A percentile compares a stretch with the other conserved stretches of the same genome.
Evolutionary conservation across 2,113 vertebrate genomes (phyloP).

Genomic region (Meles meles): DNA sequence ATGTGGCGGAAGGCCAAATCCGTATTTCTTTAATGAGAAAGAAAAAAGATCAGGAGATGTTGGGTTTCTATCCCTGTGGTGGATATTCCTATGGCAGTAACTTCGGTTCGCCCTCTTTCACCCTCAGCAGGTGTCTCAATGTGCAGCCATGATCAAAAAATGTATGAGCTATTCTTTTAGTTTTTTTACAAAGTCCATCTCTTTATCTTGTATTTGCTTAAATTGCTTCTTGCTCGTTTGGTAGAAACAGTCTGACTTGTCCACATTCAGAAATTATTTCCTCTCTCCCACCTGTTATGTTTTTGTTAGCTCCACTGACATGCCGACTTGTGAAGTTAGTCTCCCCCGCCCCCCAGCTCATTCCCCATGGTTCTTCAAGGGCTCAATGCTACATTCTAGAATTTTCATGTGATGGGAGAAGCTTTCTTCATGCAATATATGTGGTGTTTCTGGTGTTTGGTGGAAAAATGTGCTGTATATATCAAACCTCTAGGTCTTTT

Average conservation of each 20-base stretch:
- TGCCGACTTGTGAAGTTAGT: background rate
- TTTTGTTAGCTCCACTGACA: background rate
- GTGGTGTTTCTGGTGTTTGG: background rate
- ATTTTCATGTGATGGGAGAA: background rate
- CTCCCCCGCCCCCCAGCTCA: background rate
- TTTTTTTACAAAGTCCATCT: background rate
- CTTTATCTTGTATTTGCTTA: background rate
- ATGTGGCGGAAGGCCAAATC: background rate
- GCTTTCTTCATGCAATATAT: background rate
- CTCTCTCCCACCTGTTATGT: background rate
- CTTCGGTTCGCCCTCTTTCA: background rate
- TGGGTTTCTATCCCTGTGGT: background rate
- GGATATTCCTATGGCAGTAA: background rate
- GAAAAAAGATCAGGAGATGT: background rate
- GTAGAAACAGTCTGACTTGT: background rate
- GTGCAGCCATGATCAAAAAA: background rate
- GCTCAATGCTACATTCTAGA: background rate
- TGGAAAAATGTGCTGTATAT: background rate
- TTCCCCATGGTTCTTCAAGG: background rate
- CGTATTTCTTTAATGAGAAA: background rate
- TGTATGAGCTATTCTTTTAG: background rate
- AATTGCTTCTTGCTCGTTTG: background rate
- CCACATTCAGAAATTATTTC: background rate
- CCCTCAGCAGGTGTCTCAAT: background rate
- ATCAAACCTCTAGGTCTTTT: conserved; percentile 14